Evolutionary conservation across 37 sponge, comb jelly and placozoan species (phyloP), one percentile per base, ranked within the genome.

Genomic region (Hexactinellida sp.): DNA sequence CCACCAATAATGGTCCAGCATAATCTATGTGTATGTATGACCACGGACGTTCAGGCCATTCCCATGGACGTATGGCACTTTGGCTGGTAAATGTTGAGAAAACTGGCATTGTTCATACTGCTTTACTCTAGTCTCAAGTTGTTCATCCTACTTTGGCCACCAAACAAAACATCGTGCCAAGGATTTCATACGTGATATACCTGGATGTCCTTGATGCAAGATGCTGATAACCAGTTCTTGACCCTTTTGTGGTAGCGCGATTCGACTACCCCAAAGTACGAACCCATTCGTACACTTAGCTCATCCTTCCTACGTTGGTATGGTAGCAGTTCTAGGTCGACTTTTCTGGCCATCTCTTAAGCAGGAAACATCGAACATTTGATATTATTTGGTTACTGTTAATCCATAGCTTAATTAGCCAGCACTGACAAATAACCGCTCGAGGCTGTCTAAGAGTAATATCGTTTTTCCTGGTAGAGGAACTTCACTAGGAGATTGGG

Each of bases 121-220:
- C 39, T 84, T 54, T 0, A 89, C 89, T 24, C 30, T 25, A n/a
- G 0, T 19, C 30, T 91, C 88, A 9, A 90, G 35, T 13, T 38
- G 37, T 47, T 39, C 10, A 36, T 89, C 89, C 36, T 36, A 24
- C n/a, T 39, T 76, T 36, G 88, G 88, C 88, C 88, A 88, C 84
- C 88, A 88, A 23, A 88, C 82, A 30, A 38, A 28, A 21, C 37
- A 30, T 28, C 63, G 35, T 0, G 88, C 88, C 3, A 90, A 38
- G 30, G 82, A 38, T 71, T 91, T 91, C 92, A 91, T 91, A 24
- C 88, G 36, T 13, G 82, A 35, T 21, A 86, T 91, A 13, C 91
- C 88, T 21, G 86, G 86, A 54, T 90, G 88, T 13, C 38, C 54
- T 16, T 35, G 39, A 38, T 88, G 88, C 21, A 91, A 37, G 47